phyloP scores from a whole-genome alignment of 2,888 invertebrate species.

The Drosophila kambysellisi region DNA sequence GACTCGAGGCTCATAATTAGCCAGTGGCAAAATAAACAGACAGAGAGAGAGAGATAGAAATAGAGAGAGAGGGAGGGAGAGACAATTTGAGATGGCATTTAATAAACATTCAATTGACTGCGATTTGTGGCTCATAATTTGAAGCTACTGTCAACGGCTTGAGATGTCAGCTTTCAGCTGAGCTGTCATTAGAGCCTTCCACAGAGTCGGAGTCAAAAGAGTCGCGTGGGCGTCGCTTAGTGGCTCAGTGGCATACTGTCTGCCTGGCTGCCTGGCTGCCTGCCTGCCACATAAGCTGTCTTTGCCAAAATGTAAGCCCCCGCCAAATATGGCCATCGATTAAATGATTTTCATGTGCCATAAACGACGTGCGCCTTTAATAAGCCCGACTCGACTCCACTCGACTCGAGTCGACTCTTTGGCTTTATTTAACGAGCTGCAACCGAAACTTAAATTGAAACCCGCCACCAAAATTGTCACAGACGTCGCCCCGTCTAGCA shows the following conservation, averaged over 20 bases:
- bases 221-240: conserved; percentile 52
- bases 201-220: conserved; percentile 27
- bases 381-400: conserved; percentile 54
- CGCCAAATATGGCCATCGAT: conserved; percentile 79
- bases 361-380: conserved; percentile 80
- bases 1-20: conserved; percentile 51
- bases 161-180: conserved; percentile 42
- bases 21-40: neutral
- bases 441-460: conserved; percentile 62
- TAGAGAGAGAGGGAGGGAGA: neutral
- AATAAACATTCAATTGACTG: conserved; percentile 63
- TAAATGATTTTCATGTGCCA: conserved; percentile 80
- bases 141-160: conserved; percentile 65
- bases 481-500: conserved; percentile 67
- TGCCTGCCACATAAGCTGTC: conserved; percentile 53
- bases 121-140: conserved; percentile 71
- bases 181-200: conserved; percentile 63
- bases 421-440: conserved; percentile 71
- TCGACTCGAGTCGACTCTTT: conserved; percentile 18
- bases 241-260: neutral
- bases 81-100: conserved; percentile 49
- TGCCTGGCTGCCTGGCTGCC: conserved; percentile 11
- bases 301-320: conserved; percentile 59
- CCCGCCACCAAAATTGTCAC: conserved; percentile 65
- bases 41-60: neutral